phyloP scores from a whole-genome alignment of 2,888 invertebrate genomes.

The Spatulosminthurus flaviceps region DNA sequence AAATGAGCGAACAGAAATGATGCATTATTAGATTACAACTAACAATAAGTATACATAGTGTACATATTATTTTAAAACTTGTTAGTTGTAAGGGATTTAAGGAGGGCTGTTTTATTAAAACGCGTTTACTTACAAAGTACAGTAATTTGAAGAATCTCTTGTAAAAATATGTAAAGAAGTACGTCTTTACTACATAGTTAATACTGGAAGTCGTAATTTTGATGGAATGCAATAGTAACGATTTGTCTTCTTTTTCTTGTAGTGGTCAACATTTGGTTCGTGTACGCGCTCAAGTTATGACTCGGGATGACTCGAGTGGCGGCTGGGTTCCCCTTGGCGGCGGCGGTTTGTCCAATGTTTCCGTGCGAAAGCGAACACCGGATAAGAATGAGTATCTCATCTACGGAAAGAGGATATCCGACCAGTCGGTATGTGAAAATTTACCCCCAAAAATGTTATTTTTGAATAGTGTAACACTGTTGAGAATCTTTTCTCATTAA shows the following conservation, averaged over 20 bases:
- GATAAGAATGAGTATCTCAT: slow-evolving; percentile 83
- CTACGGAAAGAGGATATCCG: slow-evolving; percentile 71
- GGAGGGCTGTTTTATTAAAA: no score
- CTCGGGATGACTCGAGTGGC: slow-evolving; percentile 94
- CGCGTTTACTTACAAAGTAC: no score
- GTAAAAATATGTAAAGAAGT: no score
- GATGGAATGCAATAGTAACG: background rate
- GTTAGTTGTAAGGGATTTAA: no score
- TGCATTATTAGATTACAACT: no score
- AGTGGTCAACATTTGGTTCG: slow-evolving; percentile 92
- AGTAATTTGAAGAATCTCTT: no score
- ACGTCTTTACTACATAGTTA: no score
- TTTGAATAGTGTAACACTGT: background rate
- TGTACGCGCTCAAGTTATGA: slow-evolving; percentile 99
- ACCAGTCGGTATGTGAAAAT: slow-evolving; percentile 38
- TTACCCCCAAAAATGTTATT: background rate
- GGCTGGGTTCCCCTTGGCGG: slow-evolving; percentile 95
- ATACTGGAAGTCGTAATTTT: no score
- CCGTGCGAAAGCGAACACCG: slow-evolving; percentile 77
- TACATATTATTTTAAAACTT: no score
- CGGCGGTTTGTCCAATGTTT: slow-evolving; percentile 93
- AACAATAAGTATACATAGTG: no score
- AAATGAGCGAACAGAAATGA: no score
- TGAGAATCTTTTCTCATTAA: background rate
- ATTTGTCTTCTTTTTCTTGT: slow-evolving; percentile 66